Base-by-base conservation (phyloP, 1,140 invertebrate species). In the Hyphantria cunea region DNA sequence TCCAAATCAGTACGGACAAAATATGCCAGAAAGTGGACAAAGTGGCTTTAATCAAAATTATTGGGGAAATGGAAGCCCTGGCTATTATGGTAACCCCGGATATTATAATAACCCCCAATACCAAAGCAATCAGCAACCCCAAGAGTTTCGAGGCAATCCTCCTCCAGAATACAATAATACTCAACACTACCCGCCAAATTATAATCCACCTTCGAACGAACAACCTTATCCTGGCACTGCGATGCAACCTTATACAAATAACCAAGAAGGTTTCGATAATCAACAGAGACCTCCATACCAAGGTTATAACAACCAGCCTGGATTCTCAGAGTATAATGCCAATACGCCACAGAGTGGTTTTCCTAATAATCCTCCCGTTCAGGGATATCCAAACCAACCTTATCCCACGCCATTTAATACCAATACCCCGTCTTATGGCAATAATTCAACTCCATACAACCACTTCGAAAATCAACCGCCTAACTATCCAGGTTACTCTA, bases 51-150 rank as follows among this genome's bases (percentile, higher is more conserved):
- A 83, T 54, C 83, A 84, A 61, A 86, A 84, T 52, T 89, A 86
- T 54, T 87, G 84, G 86, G 74, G 77, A 7, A 84, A 82, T 48
- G 74, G 77, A 6, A 84, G 82, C 45, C 76, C 80, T 7, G 82
- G 80, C 14, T 92, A 89, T 65, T 86, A 88, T 44, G 82, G 83
- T 8, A 86, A 87, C 53, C 50, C 80, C 5, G 77, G 75, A 5
- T 89, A 87, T 31, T 91, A 91, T 55, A 87, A 86, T 52, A 90
- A 88, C 48, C 73, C 80, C 2, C 84, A 84, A 48, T 90, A 84
- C 51, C 66, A 74, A n/a, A 82, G 83, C 37, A 83, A 80, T 45
- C 84, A 80, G 45, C 62, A 69, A 0, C 68, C 80, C 3, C 73
- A 74, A 61, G 72, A 82, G n/a, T 82, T 70, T 42, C 62, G 68